Conservation (phyloP, 2,797 vertebrate genomes). For the Neomorphus geoffroyi region DNA sequence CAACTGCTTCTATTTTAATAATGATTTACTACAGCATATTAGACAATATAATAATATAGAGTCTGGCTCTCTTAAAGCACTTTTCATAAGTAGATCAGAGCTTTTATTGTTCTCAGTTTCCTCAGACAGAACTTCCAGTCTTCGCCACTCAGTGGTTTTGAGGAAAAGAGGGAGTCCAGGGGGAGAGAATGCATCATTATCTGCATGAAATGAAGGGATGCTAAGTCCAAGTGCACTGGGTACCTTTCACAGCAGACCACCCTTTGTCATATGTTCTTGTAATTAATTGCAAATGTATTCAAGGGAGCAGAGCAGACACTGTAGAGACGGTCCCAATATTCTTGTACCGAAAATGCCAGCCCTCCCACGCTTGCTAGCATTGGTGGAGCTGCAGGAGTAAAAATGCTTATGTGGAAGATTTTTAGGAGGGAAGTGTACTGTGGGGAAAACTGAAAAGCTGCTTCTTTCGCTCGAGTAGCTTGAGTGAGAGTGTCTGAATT, state of each 20-base stretch:
- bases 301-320: background rate
- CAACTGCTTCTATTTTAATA: background rate
- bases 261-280: background rate
- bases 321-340: background rate
- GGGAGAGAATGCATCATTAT: background rate
- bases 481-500: background rate
- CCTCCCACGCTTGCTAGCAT: background rate
- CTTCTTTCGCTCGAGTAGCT: background rate
- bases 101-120: constrained; percentile 15
- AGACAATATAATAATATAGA: background rate
- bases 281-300: constrained; percentile 45
- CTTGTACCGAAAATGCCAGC: background rate
- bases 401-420: constrained; percentile 13
- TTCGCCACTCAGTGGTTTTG: background rate
- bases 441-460: background rate
- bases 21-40: background rate
- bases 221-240: background rate
- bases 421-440: background rate
- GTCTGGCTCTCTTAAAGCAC: background rate
- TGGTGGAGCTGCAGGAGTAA: constrained; percentile 14
- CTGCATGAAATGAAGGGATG: background rate
- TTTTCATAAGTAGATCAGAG: background rate
- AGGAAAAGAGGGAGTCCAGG: background rate
- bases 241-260: background rate
- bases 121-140: background rate